Base-by-base conservation (phyloP, 2,888 invertebrate species). In the Megamerina dolium region DNA sequence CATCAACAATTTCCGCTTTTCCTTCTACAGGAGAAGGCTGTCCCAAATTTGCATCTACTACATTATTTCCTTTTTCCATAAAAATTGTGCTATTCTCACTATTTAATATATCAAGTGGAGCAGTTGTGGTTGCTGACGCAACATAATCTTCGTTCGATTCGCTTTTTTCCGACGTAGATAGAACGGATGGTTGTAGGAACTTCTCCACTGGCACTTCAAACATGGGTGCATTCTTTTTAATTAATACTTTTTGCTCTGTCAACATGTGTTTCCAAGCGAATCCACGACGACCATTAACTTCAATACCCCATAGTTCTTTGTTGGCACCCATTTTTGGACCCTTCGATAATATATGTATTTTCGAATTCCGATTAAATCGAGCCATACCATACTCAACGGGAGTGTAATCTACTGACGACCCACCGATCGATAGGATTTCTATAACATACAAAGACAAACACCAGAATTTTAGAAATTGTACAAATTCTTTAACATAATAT, bases 341-440 rank as follows among this genome's bases (percentile, higher is more conserved):
- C 71, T 87, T 87, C 66, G 86, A 85, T 58, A 73, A 81, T 49
- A 88, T 75, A 35, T 69, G 73, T 9, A 83, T 79, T 1, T 77
- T 71, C 6, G 70, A 59, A 59, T 82, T 80, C 4, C 60, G 61
- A 17, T 66, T 70, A 66, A 82, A 86, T 8, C 84, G 77, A 45
- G 87, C 69, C 44, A 80, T 70, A 33, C 77, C 75, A 14, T 71
- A 58, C 48, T 79, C 78, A 10, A 63, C 74, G 50, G 80, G 75
- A 16, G 41, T 55, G 63, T 85, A 87, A 27, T 43, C n/a, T n/a
- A n/a, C n/a, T n/a, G n/a, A n/a, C n/a, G n/a, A n/a, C n/a, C n/a
- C n/a, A n/a, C n/a, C n/a, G n/a, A n/a, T n/a, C n/a, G n/a, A n/a
- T n/a, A n/a, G n/a, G n/a, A n/a, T n/a, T n/a, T n/a, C n/a, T n/a